Conservation (phyloP, 2,113 vertebrate genomes). For the Nyctibius bracteatus region DNA sequence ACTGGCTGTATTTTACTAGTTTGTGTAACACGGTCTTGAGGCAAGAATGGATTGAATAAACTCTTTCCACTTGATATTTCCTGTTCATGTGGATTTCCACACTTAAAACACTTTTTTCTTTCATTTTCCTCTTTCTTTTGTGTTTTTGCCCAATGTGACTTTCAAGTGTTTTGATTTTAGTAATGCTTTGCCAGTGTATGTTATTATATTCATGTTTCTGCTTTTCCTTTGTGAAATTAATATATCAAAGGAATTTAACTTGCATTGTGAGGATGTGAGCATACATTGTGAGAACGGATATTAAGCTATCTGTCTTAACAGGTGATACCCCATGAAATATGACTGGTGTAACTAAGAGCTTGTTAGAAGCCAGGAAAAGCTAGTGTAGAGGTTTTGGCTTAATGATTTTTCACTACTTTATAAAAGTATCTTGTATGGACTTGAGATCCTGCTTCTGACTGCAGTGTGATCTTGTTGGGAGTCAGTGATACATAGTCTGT, state of each 20-base stretch:
- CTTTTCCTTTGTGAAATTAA: background rate
- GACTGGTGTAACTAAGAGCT: background rate
- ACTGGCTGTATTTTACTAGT: background rate
- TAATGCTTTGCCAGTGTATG: background rate
- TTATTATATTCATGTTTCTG: background rate
- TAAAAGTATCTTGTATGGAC: background rate
- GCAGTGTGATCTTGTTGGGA: background rate
- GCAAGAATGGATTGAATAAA: background rate
- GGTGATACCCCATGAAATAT: background rate
- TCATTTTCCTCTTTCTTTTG: background rate
- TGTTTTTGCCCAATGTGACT: background rate
- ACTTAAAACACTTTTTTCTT: background rate
- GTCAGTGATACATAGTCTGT: background rate
- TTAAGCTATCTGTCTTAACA: background rate
- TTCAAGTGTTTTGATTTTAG: background rate
- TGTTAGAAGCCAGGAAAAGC: background rate
- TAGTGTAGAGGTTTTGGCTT: background rate
- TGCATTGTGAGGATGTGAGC: background rate
- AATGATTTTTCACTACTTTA: background rate
- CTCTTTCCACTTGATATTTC: background rate
- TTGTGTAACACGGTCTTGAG: background rate
- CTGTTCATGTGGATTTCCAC: background rate
- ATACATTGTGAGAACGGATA: background rate
- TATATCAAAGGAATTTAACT: background rate
- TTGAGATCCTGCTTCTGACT: background rate